Percentiles rank a stretch among this genome's conserved stretches.
Evolutionary conservation across 2,797 vertebrate species (phyloP).

Genomic region (Diceros bicornis): DNA sequence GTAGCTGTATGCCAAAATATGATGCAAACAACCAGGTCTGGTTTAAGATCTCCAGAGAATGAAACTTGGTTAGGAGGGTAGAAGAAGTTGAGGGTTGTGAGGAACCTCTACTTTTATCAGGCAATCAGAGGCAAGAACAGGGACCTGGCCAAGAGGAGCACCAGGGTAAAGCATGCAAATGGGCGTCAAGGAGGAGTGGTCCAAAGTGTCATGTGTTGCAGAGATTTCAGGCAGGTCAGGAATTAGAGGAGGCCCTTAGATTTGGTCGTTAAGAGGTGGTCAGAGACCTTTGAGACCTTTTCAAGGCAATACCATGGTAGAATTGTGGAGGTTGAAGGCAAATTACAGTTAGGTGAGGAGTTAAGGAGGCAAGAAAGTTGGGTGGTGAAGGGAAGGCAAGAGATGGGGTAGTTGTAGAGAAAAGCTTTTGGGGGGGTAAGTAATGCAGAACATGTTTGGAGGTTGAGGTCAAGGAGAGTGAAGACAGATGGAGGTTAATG

Average conservation of each 20-base stretch:
- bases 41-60: not conserved
- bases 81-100: not conserved
- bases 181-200: not conserved
- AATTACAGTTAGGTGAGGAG: not conserved
- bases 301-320: not conserved
- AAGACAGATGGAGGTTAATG: not conserved
- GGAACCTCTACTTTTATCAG: not conserved
- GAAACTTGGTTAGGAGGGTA: not conserved
- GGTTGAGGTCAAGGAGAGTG: not conserved
- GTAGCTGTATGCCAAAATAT: not conserved
- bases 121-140: not conserved
- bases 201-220: fast-evolving
- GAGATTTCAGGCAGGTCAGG: not conserved
- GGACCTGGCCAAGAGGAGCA: not conserved
- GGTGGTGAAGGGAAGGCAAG: not conserved
- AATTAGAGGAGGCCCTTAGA: not conserved
- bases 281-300: not conserved
- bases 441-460: not conserved
- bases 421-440: too few species aligned
- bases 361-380: not conserved
- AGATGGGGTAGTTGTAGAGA: not conserved
- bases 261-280: not conserved
- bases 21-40: not conserved
- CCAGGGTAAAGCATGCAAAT: not conserved
- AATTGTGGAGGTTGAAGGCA: not conserved